Evolutionary conservation across 1,140 invertebrate genomes (phyloP).

Genomic region (Philopotamus ludificatus): DNA sequence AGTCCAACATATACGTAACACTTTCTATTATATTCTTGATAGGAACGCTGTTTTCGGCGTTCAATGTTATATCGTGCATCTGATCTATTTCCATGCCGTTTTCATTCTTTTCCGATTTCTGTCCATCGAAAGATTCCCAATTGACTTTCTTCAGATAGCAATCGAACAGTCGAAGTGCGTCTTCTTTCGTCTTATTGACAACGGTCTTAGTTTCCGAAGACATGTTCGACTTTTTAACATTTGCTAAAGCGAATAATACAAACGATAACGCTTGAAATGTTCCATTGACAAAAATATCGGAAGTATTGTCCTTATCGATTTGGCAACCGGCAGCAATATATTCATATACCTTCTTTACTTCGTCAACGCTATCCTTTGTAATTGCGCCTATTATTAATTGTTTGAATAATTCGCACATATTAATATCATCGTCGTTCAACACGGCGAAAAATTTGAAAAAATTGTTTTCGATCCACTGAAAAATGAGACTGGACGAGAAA

Average conservation of each 20-base stretch:
- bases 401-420: slow-evolving; percentile 23
- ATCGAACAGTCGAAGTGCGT: not conserved
- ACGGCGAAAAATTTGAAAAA: slow-evolving; percentile 23
- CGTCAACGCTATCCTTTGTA: slow-evolving; percentile 20
- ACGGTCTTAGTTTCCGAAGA: slow-evolving; percentile 14
- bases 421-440: slow-evolving; percentile 5
- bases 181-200: slow-evolving; percentile 17
- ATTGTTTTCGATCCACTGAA: slow-evolving; percentile 12
- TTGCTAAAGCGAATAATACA: slow-evolving; percentile 13
- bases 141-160: slow-evolving; percentile 5
- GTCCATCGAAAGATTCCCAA: slow-evolving; percentile 13
- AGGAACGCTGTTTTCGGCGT: slow-evolving; percentile 9
- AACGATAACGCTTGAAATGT: slow-evolving; percentile 26
- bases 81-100: slow-evolving; percentile 1
- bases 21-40: too few species aligned
- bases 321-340: too few species aligned
- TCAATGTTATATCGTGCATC: slow-evolving; percentile 9
- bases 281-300: slow-evolving; percentile 5
- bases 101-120: not conserved
- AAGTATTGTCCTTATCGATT: not conserved
- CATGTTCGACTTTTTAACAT: slow-evolving; percentile 28
- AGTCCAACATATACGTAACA: too few species aligned
- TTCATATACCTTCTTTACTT: slow-evolving; percentile 16
- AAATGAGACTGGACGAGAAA: slow-evolving; percentile 17
- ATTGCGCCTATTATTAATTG: slow-evolving; percentile 27